Percentiles rank a stretch among this genome's conserved stretches.
These are phyloP conservation scores for Yoshiicerus persimilis DNA, from an alignment of 1,140 invertebrate species.

Conservation along the genomic window DNA sequence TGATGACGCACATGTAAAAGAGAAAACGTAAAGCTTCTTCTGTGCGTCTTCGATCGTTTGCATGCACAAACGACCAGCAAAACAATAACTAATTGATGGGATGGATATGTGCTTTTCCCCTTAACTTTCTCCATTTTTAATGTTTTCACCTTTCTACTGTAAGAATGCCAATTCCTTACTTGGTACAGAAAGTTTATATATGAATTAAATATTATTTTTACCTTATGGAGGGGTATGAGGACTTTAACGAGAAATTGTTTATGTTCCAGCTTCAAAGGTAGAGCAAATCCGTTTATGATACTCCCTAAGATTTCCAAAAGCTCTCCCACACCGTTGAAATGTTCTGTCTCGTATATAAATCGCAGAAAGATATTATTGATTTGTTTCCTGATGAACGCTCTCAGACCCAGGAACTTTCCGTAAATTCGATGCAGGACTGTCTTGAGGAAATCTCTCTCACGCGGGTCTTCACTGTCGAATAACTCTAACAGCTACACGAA, in stretches of 20 bases:
- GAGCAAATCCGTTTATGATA: constrained; percentile 98
- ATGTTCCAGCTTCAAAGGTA: constrained; percentile 95
- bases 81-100: too few relatives aligned
- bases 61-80: too few relatives aligned
- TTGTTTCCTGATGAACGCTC: constrained; percentile 99
- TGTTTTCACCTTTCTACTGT: background rate
- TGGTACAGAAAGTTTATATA: too few relatives aligned
- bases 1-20: too few relatives aligned
- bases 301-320: constrained; percentile 97
- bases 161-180: too few relatives aligned
- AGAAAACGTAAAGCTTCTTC: too few relatives aligned
- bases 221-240: constrained; percentile 96
- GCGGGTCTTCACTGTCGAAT: constrained; percentile 98
- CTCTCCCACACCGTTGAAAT: constrained; percentile 98
- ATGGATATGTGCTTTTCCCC: too few relatives aligned
- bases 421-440: constrained; percentile 99
- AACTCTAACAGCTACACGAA: constrained; percentile 84
- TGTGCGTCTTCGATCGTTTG: too few relatives aligned
- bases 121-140: background rate
- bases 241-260: constrained; percentile 98
- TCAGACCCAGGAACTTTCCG: constrained; percentile 96
- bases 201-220: constrained; percentile 69
- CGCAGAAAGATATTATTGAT: constrained; percentile 98
- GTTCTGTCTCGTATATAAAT: constrained; percentile 99
- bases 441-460: constrained; percentile 98